phyloP scores from a whole-genome alignment of 2,113 vertebrate species.

The Puntigrus tetrazona region DNA sequence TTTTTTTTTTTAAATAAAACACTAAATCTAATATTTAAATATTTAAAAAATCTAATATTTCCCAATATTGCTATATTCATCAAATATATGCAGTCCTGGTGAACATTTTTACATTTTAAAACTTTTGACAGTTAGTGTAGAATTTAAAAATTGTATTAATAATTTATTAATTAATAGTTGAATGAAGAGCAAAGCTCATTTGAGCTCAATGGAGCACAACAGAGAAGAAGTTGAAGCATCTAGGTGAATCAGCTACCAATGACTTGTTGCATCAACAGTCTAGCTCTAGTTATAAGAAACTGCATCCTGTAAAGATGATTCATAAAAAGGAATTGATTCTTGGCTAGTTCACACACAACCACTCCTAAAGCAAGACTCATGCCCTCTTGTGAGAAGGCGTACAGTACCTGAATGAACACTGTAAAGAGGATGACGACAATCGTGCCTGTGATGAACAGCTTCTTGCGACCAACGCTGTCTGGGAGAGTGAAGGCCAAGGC shows the following conservation, averaged over 20 bases:
- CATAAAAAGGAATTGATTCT: conserved; percentile 1
- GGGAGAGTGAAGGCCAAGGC: conserved; percentile 93
- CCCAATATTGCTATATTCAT: too few relatives aligned
- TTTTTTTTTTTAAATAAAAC: too few relatives aligned
- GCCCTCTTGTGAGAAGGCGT: neutral
- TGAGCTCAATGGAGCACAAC: neutral
- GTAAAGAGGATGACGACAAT: conserved; percentile 96
- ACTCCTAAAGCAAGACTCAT: neutral
- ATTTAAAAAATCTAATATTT: too few relatives aligned
- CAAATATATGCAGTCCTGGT: too few relatives aligned
- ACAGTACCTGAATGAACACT: conserved; percentile 93
- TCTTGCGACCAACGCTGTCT: conserved; percentile 82
- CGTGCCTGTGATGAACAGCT: conserved; percentile 90
- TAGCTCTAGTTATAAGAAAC: neutral
- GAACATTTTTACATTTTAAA: neutral
- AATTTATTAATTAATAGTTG: too few relatives aligned
- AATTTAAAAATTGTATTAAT: neutral
- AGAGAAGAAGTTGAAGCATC: neutral
- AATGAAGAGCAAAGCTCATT: neutral
- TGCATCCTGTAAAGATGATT: neutral
- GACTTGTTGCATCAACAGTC: neutral
- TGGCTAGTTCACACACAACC: neutral
- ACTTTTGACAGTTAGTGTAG: neutral
- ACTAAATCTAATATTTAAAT: too few relatives aligned
- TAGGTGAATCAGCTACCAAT: neutral